phyloP scores from a whole-genome alignment of 2,888 invertebrate species.

The Argyresthia albistria region DNA sequence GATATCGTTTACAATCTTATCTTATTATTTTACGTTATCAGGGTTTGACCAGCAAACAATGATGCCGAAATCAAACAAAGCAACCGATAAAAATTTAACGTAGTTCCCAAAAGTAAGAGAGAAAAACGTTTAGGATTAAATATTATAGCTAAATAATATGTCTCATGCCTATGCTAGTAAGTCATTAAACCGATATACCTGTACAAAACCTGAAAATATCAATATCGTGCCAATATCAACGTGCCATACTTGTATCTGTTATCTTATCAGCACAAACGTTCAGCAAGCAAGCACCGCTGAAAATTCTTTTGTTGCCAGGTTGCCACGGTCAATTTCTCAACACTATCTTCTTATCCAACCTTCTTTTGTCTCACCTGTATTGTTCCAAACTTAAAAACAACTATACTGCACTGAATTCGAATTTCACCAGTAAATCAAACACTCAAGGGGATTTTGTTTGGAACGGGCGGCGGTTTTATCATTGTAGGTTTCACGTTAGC shows the following conservation, averaged over 20 bases:
- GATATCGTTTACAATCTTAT: too few species aligned
- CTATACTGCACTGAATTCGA: background rate
- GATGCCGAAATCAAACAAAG: too few species aligned
- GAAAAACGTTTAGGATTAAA: too few species aligned
- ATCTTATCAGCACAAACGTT: slow-evolving; percentile 46
- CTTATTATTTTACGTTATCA: too few species aligned
- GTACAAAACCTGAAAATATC: background rate
- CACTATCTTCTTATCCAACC: background rate
- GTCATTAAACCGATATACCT: too few species aligned
- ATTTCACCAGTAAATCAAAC: background rate
- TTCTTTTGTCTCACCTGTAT: slow-evolving; percentile 3
- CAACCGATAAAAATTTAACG: too few species aligned
- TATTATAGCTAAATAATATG: too few species aligned
- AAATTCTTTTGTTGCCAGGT: slow-evolving; percentile 21
- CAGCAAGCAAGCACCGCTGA: slow-evolving; percentile 31
- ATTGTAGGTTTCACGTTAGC: slow-evolving; percentile 1
- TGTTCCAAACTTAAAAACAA: background rate
- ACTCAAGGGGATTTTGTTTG: background rate
- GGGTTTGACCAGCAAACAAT: too few species aligned
- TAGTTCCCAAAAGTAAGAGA: too few species aligned
- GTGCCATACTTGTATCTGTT: slow-evolving; percentile 12
- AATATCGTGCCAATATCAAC: background rate
- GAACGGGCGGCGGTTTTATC: background rate
- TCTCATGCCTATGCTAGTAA: too few species aligned
- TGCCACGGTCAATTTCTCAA: background rate